Base-by-base conservation (phyloP, 2,797 vertebrate species). In the Periophthalmus magnuspinnatus region DNA sequence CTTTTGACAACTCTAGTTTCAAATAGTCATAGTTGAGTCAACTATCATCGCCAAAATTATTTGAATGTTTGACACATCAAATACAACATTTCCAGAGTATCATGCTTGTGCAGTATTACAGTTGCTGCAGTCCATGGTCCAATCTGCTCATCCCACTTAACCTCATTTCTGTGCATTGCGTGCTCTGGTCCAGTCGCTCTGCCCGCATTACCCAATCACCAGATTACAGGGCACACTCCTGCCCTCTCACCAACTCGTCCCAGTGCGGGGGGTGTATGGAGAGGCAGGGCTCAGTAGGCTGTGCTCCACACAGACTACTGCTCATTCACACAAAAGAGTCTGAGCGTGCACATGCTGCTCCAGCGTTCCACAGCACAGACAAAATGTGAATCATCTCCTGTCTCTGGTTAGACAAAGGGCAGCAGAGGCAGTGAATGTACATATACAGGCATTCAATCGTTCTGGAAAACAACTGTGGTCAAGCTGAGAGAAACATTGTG, bases 131-230 rank as follows among this genome's bases (percentile, higher is more conserved):
- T 90, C 82, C 81, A 81, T 77, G 76, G 72, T 76, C 65, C 84
- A 87, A 84, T 88, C 86, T 88, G 88, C 84, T 88, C 87, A 82
- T 86, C 83, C 78, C 86, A 84, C 77, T 90, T 88, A 90, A 89
- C 88, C 90, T 90, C 77, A 70, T 89, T 88, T 85, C 86, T 84
- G 67, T 72, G 13, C 1, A 55, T 74, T 77, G 79, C 69, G 34
- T 79, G 76, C 76, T 17, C 61, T 22, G 24, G 16, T 16, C 28
- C 68, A 19, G 36, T 4, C 48, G 68, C 70, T 55, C 74, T n/a
- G 72, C 45, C 67, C 55, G 8, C 65, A 78, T 91, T 87, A 85
- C 87, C 86, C 88, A 82, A 84, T 88, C 85, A 83, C 76, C 81
- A 86, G 84, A 90, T 90, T 86, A 87, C 80, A 74, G 82, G 78